These are phyloP conservation scores for Gonatopus flavifemur DNA, from an alignment of 1,140 invertebrate species.

Conservation along the genomic window DNA sequence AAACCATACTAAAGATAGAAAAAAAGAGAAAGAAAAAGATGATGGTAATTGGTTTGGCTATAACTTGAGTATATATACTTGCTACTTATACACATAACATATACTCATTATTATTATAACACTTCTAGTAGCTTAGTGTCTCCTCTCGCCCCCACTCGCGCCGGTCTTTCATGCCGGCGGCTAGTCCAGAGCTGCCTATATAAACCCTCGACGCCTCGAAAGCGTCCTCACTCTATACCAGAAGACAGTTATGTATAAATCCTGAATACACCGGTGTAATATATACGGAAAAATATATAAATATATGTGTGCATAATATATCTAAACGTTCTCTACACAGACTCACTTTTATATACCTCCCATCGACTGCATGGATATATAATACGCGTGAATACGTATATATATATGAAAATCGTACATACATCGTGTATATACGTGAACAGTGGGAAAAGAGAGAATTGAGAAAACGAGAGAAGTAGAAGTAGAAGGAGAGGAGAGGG, in stretches of 20 bases:
- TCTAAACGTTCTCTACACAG: too few species aligned
- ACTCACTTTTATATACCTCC: too few species aligned
- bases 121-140: too few species aligned
- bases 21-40: not conserved
- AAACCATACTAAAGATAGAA: not conserved
- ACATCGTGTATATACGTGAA: not conserved
- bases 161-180: constrained; percentile 24
- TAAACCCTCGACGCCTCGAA: constrained; percentile 45
- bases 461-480: not conserved
- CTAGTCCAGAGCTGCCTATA: constrained; percentile 51
- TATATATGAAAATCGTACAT: too few species aligned
- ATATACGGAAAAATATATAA: not conserved
- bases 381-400: too few species aligned
- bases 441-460: not conserved
- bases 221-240: constrained; percentile 51
- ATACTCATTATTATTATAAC: too few species aligned
- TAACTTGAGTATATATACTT: too few species aligned
- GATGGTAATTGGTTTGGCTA: too few species aligned
- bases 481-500: not conserved
- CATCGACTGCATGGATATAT: too few species aligned
- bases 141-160: constrained; percentile 7
- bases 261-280: constrained; percentile 4
- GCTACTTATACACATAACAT: too few species aligned
- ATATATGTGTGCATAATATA: too few species aligned
- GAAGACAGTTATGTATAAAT: constrained; percentile 48